A percentile compares a stretch with the other conserved stretches of the same genome.
These are phyloP conservation scores for Poeciliopsis retropinna DNA, from an alignment of 2,113 vertebrate genomes.

Conservation along the genomic window DNA sequence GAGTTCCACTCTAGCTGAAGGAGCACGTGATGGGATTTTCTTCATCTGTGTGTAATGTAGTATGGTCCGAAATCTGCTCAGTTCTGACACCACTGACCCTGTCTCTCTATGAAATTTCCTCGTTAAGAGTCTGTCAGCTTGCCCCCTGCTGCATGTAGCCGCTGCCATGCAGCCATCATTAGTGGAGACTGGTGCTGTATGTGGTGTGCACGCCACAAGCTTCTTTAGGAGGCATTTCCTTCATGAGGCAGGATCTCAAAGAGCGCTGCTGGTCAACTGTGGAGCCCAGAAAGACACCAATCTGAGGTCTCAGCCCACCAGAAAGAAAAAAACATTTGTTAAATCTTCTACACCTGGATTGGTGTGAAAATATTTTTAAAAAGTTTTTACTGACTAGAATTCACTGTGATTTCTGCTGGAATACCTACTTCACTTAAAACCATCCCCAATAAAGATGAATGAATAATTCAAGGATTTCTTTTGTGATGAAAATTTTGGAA, in stretches of 20 bases:
- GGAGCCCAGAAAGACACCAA: conserved; percentile 32
- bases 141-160: conserved; percentile 61
- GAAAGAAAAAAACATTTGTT: conserved; percentile 39
- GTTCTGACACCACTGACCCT: conserved; percentile 63
- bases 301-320: conserved; percentile 32
- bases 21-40: conserved; percentile 53
- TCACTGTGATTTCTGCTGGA: conserved; percentile 4
- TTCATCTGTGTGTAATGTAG: conserved; percentile 57
- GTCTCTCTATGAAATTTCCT: conserved; percentile 69
- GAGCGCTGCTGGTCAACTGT: conserved; percentile 14
- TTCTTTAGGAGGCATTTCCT: conserved; percentile 39
- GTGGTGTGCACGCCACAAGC: conserved; percentile 15
- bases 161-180: conserved; percentile 66
- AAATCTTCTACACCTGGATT: conserved; percentile 39
- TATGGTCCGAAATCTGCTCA: conserved; percentile 53
- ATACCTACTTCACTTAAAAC: not conserved
- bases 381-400: conserved; percentile 46
- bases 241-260: conserved; percentile 29
- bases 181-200: conserved; percentile 53
- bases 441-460: too few relatives aligned
- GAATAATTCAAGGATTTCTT: too few relatives aligned
- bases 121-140: conserved; percentile 67
- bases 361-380: conserved; percentile 44
- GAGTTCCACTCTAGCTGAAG: conserved; percentile 57
- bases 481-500: too few relatives aligned